Conservation (phyloP, 2,113 vertebrate genomes). For the Motacilla alba region DNA sequence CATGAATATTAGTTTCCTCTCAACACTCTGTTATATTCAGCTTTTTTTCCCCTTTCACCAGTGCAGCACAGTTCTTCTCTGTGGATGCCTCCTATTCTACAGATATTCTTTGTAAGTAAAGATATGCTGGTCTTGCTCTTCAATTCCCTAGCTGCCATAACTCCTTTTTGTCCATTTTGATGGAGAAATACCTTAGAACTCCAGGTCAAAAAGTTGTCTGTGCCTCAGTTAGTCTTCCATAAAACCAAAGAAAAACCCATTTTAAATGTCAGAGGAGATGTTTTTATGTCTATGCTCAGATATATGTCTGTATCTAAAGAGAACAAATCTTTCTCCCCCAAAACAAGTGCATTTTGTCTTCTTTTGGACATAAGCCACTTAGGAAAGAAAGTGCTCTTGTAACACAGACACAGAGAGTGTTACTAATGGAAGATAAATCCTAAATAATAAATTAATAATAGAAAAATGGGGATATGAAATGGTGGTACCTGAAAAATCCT, state of each 20-base stretch:
- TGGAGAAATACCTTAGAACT: slow-evolving; percentile 12
- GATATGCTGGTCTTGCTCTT: neutral
- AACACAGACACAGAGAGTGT: neutral
- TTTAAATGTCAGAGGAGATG: neutral
- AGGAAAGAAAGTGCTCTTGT: neutral
- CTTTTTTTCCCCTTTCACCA: neutral
- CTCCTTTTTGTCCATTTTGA: slow-evolving; percentile 9
- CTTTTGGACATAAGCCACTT: neutral
- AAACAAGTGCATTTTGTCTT: neutral
- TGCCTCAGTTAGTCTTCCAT: slow-evolving; percentile 14
- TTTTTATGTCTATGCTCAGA: neutral
- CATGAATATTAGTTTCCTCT: slow-evolving; percentile 19
- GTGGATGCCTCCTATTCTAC: neutral
- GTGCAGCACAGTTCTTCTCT: neutral
- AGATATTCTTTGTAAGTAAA: neutral
- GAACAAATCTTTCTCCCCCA: neutral
- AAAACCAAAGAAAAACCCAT: neutral
- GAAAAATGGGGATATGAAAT: neutral
- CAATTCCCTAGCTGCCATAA: neutral
- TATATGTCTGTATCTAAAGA: neutral
- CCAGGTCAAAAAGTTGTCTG: neutral
- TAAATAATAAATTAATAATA: neutral
- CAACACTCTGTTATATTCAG: neutral
- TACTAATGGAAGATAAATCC: neutral
- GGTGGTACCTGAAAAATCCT: neutral